Percentiles rank a stretch among this genome's conserved stretches.
Conservation (phyloP, 2,113 vertebrate species). For the Mormyrus lacerda region DNA sequence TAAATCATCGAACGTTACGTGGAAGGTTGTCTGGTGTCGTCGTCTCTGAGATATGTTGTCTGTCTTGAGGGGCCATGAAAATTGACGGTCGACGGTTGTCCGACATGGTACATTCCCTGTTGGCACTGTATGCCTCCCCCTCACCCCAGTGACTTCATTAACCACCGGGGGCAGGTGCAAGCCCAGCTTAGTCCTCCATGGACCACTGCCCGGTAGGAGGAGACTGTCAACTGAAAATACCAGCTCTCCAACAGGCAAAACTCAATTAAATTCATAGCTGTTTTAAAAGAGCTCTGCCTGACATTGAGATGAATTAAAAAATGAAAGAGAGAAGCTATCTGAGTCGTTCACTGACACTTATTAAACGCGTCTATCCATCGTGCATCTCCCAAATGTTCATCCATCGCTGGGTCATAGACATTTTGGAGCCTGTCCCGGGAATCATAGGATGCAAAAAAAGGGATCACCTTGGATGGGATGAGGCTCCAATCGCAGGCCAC, state of each 20-base stretch:
- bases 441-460: background rate
- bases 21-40: background rate
- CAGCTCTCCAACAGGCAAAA: background rate
- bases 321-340: background rate
- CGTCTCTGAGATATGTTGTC: background rate
- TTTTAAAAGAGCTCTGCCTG: background rate
- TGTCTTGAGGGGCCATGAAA: background rate
- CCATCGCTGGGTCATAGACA: background rate
- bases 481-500: background rate
- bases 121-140: background rate
- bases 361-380: background rate
- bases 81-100: background rate
- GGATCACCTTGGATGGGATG: background rate
- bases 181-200: background rate
- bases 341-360: background rate
- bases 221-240: background rate
- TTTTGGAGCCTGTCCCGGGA: background rate
- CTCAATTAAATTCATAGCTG: background rate
- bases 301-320: conserved; percentile 5
- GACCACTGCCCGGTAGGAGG: background rate
- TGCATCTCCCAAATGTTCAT: background rate
- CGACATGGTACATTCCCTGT: no score
- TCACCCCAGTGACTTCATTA: conserved; percentile 6
- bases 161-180: background rate
- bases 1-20: background rate